Evolutionary conservation across 1,140 invertebrate genomes (phyloP).

Genomic region (Parasteatoda tepidariorum): DNA sequence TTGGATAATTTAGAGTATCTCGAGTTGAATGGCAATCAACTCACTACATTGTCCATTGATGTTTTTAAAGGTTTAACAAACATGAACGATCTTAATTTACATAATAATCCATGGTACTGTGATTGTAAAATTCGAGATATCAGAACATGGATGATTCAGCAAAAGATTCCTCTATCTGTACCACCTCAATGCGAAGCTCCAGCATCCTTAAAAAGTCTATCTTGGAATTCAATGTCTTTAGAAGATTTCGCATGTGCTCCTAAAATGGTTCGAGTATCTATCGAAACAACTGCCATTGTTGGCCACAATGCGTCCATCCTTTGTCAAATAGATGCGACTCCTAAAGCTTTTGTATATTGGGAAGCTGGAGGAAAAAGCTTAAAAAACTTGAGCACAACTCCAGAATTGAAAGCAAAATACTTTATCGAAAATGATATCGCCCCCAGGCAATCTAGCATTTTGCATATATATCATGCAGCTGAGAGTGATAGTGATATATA

Average conservation of each 20-base stretch:
- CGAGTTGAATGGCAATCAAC: constrained; percentile 79
- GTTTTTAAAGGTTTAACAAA: constrained; percentile 75
- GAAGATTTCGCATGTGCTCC: constrained; percentile 85
- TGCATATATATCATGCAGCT: constrained; percentile 79
- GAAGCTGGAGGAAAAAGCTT: constrained; percentile 68
- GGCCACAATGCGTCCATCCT: constrained; percentile 80
- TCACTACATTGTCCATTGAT: constrained; percentile 70
- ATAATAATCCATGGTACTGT: constrained; percentile 85
- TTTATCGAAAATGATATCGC: constrained; percentile 67
- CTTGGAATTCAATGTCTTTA: constrained; percentile 80
- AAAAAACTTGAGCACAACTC: constrained; percentile 71
- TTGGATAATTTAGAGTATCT: constrained; percentile 80
- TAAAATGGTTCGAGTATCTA: constrained; percentile 63
- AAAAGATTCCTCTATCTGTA: constrained; percentile 79
- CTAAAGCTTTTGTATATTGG: constrained; percentile 74
- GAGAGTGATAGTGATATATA: constrained; percentile 79
- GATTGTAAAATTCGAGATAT: constrained; percentile 80
- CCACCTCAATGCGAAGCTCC: constrained; percentile 78
- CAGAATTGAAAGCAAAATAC: constrained; percentile 70
- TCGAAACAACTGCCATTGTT: constrained; percentile 70
- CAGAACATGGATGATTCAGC: constrained; percentile 80
- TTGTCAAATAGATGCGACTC: constrained; percentile 78
- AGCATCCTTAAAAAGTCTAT: constrained; percentile 72
- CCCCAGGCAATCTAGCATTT: constrained; percentile 71
- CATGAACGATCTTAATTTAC: constrained; percentile 79